Evolutionary conservation across 2,113 vertebrate species (phyloP).

Genomic region (Noturus placidus): DNA sequence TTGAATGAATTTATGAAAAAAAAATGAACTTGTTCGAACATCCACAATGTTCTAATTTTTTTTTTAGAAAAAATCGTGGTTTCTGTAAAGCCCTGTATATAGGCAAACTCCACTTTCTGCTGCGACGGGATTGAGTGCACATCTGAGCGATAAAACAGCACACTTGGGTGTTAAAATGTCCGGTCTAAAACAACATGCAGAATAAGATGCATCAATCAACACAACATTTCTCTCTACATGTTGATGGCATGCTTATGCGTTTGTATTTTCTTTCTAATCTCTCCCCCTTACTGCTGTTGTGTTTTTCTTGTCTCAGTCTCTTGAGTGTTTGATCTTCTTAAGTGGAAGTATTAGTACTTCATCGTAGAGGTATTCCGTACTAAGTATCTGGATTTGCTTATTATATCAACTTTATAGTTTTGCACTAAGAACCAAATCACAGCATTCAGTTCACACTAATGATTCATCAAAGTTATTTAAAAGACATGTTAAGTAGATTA

Average conservation of each 20-base stretch:
- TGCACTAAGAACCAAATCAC: slow-evolving; percentile 8
- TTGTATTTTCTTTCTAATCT: neutral
- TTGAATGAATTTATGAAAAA: too few species aligned
- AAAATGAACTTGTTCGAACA: too few species aligned
- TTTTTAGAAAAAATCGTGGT: too few species aligned
- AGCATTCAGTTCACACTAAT: slow-evolving; percentile 7
- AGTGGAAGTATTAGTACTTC: slow-evolving; percentile 3
- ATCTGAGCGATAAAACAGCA: neutral
- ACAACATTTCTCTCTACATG: neutral
- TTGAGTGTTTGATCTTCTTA: slow-evolving; percentile 1
- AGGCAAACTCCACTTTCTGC: neutral
- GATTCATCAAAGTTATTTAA: slow-evolving; percentile 18
- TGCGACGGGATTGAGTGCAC: neutral
- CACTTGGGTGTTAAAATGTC: neutral
- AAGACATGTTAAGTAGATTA: slow-evolving; percentile 9
- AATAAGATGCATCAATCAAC: neutral
- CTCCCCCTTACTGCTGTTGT: neutral
- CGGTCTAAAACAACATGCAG: neutral
- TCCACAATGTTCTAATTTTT: too few species aligned
- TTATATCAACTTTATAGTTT: slow-evolving; percentile 30
- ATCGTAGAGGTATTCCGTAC: slow-evolving; percentile 18
- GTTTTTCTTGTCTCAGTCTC: neutral
- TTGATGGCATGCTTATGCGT: neutral
- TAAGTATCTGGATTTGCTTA: slow-evolving; percentile 36
- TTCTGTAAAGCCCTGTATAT: neutral